Conservation (phyloP, 2,113 vertebrate genomes). For the Aramus guarauna region DNA sequence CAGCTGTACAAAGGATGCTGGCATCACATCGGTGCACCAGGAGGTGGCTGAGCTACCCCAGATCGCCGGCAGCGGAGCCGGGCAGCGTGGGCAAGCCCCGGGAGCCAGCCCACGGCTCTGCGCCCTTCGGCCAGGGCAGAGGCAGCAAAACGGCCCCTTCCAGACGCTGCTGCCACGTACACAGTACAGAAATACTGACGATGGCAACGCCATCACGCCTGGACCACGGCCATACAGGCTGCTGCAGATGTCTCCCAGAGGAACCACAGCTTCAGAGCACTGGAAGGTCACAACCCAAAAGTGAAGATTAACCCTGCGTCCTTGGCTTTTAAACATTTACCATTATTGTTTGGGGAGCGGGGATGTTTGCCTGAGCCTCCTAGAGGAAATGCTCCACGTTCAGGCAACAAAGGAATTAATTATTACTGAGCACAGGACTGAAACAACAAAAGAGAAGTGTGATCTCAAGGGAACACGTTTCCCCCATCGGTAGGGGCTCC, state of each 20-base stretch:
- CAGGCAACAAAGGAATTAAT: neutral
- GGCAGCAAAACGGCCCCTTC: rapidly evolving
- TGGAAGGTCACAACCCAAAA: neutral
- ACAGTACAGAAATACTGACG: rapidly evolving
- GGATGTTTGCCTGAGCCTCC: neutral
- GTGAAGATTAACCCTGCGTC: neutral
- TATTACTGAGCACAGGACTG: neutral
- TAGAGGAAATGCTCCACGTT: neutral
- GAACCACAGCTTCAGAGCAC: neutral
- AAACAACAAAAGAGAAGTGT: neutral
- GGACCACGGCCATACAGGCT: rapidly evolving
- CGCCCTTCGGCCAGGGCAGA: neutral
- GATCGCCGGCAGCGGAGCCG: neutral
- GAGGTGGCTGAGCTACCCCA: neutral
- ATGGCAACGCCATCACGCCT: rapidly evolving
- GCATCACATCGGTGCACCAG: rapidly evolving
- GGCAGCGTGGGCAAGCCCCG: rapidly evolving
- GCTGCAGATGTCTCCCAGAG: neutral
- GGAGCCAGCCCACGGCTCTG: neutral
- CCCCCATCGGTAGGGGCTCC: rapidly evolving
- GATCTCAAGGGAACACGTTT: rapidly evolving
- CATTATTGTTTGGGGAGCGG: neutral
- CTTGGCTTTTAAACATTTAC: constrained; percentile 60
- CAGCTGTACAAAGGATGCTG: rapidly evolving
- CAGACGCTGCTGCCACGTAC: rapidly evolving